Conservation (phyloP, 2,888 invertebrate genomes). For the Artemia sp. region DNA sequence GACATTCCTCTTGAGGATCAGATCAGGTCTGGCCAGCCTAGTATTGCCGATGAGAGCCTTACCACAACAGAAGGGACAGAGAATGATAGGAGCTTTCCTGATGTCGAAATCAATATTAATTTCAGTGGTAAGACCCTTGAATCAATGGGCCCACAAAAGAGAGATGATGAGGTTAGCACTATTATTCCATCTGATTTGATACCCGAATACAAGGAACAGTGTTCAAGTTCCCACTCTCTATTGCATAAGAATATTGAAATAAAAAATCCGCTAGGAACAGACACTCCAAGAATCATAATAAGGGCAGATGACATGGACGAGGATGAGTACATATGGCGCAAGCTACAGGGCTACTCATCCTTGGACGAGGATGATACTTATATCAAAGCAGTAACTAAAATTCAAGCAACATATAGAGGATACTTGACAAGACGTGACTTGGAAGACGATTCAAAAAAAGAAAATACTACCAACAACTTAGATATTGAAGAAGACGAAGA, state of each 20-base stretch:
- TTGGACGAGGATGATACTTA: constrained; percentile 20
- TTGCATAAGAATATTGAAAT: background rate
- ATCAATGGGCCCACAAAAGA: background rate
- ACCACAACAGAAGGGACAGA: background rate
- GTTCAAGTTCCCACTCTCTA: background rate
- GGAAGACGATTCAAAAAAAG: background rate
- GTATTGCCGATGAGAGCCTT: background rate
- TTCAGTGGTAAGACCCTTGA: background rate
- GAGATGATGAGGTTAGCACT: background rate
- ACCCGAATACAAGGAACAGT: background rate
- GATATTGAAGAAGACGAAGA: too few relatives aligned
- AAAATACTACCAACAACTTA: too few relatives aligned
- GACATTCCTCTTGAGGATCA: too few relatives aligned
- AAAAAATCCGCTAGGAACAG: background rate
- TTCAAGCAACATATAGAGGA: constrained; percentile 18
- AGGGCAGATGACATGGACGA: constrained; percentile 17
- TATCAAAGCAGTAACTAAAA: constrained; percentile 17
- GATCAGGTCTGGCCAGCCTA: background rate
- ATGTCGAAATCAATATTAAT: background rate
- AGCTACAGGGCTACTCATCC: constrained; percentile 20
- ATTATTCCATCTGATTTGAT: background rate
- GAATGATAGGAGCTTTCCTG: constrained; percentile 4
- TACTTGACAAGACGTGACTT: constrained; percentile 15
- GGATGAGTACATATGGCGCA: constrained; percentile 22
- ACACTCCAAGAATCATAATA: background rate